Evolutionary conservation across 1,140 invertebrate genomes (phyloP), one percentile per base, ranked within the genome.

Genomic region (Drosophila persimilis): DNA sequence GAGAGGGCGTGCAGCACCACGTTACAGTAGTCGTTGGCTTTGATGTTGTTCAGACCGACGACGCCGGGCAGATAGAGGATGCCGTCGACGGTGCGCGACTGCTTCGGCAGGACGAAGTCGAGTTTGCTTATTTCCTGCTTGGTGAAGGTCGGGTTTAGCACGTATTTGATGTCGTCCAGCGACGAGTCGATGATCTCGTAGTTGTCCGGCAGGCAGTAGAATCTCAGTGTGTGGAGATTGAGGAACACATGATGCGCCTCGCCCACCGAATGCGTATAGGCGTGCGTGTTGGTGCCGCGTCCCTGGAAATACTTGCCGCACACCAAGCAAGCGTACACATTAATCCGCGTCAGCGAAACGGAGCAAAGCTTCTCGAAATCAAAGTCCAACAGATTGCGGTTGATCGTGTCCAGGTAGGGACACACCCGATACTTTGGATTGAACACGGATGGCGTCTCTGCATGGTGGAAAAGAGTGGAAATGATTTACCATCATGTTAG

Each of bases 311-410:
- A 99, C 93, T 99, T 99, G 20, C 99, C 99, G 92, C 99, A 99
- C 2, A 99, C 98, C 35, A 99, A 93, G 92, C 99, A 99, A n/a
- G 98, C 99, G 92, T 99, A 99, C 22, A 99, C 98, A 94, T 99
- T 99, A 56, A 99, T 98, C 90, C 99, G 95, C 0, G 98, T 99
- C 45, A 99, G 92, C 3, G 98, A 99, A 20, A 99, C 96, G 1
- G 98, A 99, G 91, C 99, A 99, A 3, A 99, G 92, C 92, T 99
- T 99, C 92, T 99, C 99, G 94, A 99, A 99, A 93, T 99, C 99
- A 94, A 99, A 99, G 93, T 99, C 99, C 52, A 99, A 92, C 73
- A 99, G 95, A 90, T 98, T 97, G 52, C 98, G 94, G 92, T 99
- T 99, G 47, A 99, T 99, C 15, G 98, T 99, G 89, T 99, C 98